These are phyloP conservation scores for Pseudoatta argentina DNA, from an alignment of 1,140 invertebrate genomes.

Conservation along the genomic window DNA sequence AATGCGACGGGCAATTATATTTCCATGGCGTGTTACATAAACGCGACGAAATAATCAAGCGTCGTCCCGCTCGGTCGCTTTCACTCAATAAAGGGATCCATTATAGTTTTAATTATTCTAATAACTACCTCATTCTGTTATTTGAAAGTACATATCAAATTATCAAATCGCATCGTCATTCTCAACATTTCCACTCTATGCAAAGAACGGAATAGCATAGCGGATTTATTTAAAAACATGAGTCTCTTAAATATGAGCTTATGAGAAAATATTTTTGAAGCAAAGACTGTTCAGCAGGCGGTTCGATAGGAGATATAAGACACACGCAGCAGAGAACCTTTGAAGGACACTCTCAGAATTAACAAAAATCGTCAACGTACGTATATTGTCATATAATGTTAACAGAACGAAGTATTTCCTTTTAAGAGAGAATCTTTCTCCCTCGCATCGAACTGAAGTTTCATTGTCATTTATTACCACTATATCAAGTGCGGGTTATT, in stretches of 20 bases:
- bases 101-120: conserved; percentile 60
- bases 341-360: not conserved
- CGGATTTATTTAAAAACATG: not conserved
- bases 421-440: not conserved
- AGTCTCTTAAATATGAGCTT: not conserved
- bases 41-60: conserved; percentile 48
- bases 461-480: conserved; percentile 31
- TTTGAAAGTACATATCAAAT: conserved; percentile 12
- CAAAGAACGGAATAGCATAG: too few species aligned
- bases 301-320: not conserved
- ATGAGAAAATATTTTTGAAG: not conserved
- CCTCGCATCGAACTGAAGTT: conserved; percentile 37
- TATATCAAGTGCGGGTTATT: conserved; percentile 49
- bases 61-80: conserved; percentile 39
- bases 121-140: conserved; percentile 8
- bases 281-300: not conserved
- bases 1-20: conserved; percentile 55
- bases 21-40: conserved; percentile 48
- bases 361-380: conserved; percentile 8
- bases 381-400: not conserved
- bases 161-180: conserved; percentile 2
- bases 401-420: conserved; percentile 9
- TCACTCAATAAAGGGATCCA: conserved; percentile 56
- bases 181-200: not conserved
- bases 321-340: not conserved